A percentile compares a stretch with the other conserved stretches of the same genome.
Conservation (phyloP, 2,888 invertebrate genomes). For the Linnaemya tessellans region DNA sequence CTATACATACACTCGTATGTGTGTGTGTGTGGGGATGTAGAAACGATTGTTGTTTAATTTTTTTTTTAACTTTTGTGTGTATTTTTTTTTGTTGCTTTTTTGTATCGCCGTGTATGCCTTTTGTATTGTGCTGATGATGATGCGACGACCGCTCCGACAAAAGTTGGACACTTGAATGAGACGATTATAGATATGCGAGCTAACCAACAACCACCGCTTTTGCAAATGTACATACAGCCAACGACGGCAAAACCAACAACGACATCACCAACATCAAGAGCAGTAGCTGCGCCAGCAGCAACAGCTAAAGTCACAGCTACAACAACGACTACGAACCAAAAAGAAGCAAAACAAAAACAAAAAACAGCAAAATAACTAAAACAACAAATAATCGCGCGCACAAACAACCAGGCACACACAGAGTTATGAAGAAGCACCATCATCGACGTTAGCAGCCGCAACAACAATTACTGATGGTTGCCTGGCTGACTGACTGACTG, state of each 20-base stretch:
- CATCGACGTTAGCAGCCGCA: slow-evolving; percentile 44
- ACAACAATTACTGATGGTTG: slow-evolving; percentile 49
- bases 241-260: slow-evolving; percentile 42
- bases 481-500: slow-evolving; percentile 12
- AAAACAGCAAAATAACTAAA: slow-evolving; percentile 71
- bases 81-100: slow-evolving; percentile 1
- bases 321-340: slow-evolving; percentile 38
- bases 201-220: slow-evolving; percentile 71
- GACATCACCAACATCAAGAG: slow-evolving; percentile 42
- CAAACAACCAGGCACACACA: slow-evolving; percentile 37
- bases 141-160: slow-evolving; percentile 81
- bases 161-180: slow-evolving; percentile 83
- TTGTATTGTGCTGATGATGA: slow-evolving; percentile 69
- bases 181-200: slow-evolving; percentile 79
- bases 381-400: slow-evolving; percentile 60
- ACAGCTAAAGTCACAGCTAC: slow-evolving; percentile 41
- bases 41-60: slow-evolving; percentile 22
- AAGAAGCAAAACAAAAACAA: slow-evolving; percentile 73
- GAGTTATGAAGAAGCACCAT: slow-evolving; percentile 49
- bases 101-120: slow-evolving; percentile 74
- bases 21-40: background rate
- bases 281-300: slow-evolving; percentile 47
- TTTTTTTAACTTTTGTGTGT: slow-evolving; percentile 22
- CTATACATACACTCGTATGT: slow-evolving; percentile 1
- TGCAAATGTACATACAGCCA: slow-evolving; percentile 70